Evolutionary conservation across 2,797 vertebrate genomes (phyloP), one percentile per base, ranked within the genome.

Genomic region (Eulemur mongoz): DNA sequence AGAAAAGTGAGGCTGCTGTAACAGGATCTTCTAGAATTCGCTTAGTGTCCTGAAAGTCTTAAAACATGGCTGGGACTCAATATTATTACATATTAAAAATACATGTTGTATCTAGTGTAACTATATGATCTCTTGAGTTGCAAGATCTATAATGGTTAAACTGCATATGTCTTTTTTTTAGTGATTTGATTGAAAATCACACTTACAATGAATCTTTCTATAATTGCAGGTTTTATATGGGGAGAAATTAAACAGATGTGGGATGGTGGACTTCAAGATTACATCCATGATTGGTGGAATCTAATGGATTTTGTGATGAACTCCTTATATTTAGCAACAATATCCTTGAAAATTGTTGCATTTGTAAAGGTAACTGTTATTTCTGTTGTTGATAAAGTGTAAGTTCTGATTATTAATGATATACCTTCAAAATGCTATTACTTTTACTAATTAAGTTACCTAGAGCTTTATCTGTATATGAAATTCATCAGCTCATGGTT

Each of bases 291-390:
- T 78, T 99, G 99, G 99, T 99, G 99, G 99, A 99, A 99, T 96
- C 98, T 99, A 65, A 99, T 99, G 99, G 99, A 99, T 98, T 99
- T 99, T 97, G 99, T 99, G 92, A 99, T 99, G 99, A 99, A 99
- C 98, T 99, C 99, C 65, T 98, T 99, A 96, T 99, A 99, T 97
- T 98, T 99, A 96, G 99, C 99, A 96, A 99, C 99, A 90, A 99
- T 99, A 97, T 99, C 99, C 81, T 98, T 99, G 93, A 99, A 99
- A 99, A 99, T 99, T 59, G 99, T 99, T 92, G 99, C 99, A 15
- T 99, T 99, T 98, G 95, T 98, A 79, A 99, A 99, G 99, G 99
- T 99, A 99, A 97, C 70, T 95, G 50, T 38, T n/a, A 78, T 76
- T 91, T 76, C 52, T 57, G 0, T 63, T 70, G 25, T 84, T 78